phyloP scores from a whole-genome alignment of 2,797 vertebrate genomes.

The Bryconaethiops microstoma region DNA sequence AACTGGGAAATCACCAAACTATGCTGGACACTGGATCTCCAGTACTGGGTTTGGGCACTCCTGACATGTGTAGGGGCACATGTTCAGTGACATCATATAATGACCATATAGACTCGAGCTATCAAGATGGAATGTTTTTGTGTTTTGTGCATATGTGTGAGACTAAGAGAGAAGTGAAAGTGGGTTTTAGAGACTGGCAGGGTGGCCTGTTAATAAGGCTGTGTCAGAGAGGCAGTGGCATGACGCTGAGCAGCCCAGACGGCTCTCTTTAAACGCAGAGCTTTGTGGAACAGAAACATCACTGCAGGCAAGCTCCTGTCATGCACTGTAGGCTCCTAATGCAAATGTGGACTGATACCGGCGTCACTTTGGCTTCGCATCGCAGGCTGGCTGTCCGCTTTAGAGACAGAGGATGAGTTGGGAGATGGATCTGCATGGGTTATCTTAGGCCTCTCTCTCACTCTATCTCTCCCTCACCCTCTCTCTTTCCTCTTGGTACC shows the following conservation, averaged over 20 bases:
- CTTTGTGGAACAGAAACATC: slow-evolving; percentile 54
- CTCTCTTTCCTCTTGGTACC: neutral
- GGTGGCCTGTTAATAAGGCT: slow-evolving; percentile 55
- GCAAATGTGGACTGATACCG: slow-evolving; percentile 59
- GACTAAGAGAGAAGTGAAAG: slow-evolving; percentile 13
- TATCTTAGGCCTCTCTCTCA: slow-evolving; percentile 37
- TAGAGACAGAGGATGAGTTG: slow-evolving; percentile 27
- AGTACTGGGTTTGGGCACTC: too few relatives aligned
- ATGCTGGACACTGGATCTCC: too few relatives aligned
- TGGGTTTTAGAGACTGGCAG: slow-evolving; percentile 47
- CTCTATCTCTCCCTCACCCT: neutral
- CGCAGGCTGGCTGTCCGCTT: slow-evolving; percentile 38
- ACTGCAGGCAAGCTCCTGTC: slow-evolving; percentile 59
- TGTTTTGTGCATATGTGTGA: slow-evolving; percentile 6
- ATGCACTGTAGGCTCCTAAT: slow-evolving; percentile 53
- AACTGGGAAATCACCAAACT: too few relatives aligned
- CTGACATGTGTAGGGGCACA: neutral
- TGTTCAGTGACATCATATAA: neutral
- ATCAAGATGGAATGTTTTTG: neutral
- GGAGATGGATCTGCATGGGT: slow-evolving; percentile 33
- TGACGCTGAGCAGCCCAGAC: slow-evolving; percentile 56
- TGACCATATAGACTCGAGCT: neutral
- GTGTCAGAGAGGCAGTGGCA: slow-evolving; percentile 55
- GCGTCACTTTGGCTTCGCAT: slow-evolving; percentile 53
- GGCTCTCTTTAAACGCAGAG: slow-evolving; percentile 55